These are phyloP conservation scores for Phalacrocorax carbo DNA, from an alignment of 2,113 vertebrate genomes.

Conservation along the genomic window DNA sequence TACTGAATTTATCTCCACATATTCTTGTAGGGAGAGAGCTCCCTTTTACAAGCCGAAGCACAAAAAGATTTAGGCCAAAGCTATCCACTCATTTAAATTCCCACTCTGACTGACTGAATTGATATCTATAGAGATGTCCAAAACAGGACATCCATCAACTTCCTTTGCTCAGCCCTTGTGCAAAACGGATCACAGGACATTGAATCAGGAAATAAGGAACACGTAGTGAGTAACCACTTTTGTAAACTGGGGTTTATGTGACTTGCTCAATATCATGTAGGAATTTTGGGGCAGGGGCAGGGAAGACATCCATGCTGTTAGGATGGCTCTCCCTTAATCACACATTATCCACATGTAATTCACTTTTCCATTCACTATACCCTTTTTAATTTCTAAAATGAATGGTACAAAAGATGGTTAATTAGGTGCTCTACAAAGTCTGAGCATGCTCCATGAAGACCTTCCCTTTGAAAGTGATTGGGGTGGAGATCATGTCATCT, in stretches of 20 bases:
- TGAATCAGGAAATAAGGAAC: neutral
- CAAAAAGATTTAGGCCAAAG: neutral
- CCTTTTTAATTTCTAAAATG: constrained; percentile 47
- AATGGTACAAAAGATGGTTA: neutral
- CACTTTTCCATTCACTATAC: neutral
- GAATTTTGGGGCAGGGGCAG: neutral
- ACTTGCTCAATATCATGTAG: neutral
- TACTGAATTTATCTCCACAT: neutral
- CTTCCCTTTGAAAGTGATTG: constrained; percentile 31
- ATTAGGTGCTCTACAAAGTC: neutral
- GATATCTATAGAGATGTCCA: neutral
- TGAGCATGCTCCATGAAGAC: neutral
- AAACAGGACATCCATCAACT: neutral
- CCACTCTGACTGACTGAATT: neutral
- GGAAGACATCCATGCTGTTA: neutral
- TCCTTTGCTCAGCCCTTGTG: neutral
- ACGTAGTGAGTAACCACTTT: neutral
- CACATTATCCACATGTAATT: constrained; percentile 13
- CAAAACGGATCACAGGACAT: neutral
- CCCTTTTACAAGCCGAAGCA: neutral
- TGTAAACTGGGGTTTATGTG: neutral
- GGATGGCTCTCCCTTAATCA: constrained; percentile 4
- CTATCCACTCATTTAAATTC: neutral
- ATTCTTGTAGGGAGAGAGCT: neutral
- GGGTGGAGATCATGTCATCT: constrained; percentile 36